phyloP scores from a whole-genome alignment of 30 jellyfish, hydroid and myxozoan species.

The Mastigias papua region DNA sequence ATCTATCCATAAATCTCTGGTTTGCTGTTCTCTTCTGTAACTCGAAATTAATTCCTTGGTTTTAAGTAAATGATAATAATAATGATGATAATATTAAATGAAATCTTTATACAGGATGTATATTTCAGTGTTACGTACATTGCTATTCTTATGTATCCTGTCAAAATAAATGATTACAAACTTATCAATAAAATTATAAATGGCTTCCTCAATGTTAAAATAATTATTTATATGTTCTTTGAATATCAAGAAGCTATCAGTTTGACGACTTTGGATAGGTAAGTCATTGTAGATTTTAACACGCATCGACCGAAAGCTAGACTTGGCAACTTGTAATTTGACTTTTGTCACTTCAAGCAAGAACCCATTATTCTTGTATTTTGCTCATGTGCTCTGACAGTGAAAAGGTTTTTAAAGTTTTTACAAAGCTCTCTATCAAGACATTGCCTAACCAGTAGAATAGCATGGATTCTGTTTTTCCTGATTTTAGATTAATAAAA shows the following conservation, averaged over 20 bases:
- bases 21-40: too few relatives aligned
- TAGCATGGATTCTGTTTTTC: too few relatives aligned
- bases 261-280: conserved; percentile 25
- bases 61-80: too few relatives aligned
- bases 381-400: conserved; percentile 27
- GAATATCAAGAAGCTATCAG: conserved; percentile 1
- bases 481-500: too few relatives aligned
- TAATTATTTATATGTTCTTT: not conserved
- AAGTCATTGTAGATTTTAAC: conserved; percentile 20
- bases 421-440: conserved; percentile 34
- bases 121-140: not conserved
- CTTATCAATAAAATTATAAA: not conserved
- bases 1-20: too few relatives aligned
- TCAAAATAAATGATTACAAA: too few relatives aligned
- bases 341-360: conserved; percentile 14
- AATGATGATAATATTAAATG: too few relatives aligned
- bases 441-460: conserved; percentile 51
- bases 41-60: too few relatives aligned
- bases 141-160: not conserved
- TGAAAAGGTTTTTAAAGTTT: conserved; percentile 24
- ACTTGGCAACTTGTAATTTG: conserved; percentile 34
- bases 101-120: not conserved
- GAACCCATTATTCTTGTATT: conserved; percentile 30
- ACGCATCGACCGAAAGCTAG: conserved; percentile 43
- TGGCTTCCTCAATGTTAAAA: conserved; percentile 4